phyloP scores from a whole-genome alignment of 2,797 vertebrate species.

The Phoeniculus purpureus region DNA sequence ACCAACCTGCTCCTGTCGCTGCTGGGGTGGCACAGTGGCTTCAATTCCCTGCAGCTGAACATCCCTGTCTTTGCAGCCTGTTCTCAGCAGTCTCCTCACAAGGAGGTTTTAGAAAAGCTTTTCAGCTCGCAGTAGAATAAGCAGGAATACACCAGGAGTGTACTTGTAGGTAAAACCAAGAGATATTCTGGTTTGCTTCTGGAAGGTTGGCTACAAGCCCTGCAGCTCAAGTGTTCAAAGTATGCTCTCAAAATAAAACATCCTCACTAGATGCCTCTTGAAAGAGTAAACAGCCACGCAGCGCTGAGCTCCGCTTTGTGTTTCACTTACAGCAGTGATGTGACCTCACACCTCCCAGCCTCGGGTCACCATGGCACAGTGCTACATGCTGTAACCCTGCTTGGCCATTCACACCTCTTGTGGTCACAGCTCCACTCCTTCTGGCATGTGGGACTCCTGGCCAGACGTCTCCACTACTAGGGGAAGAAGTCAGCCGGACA shows the following conservation, averaged over 20 bases:
- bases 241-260: constrained; percentile 6
- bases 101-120: neutral
- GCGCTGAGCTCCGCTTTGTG: neutral
- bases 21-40: neutral
- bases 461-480: constrained; percentile 1
- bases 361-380: too few relatives aligned
- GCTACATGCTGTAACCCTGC: constrained; percentile 5
- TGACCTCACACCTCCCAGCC: neutral
- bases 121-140: neutral
- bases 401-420: neutral
- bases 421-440: neutral
- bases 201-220: neutral
- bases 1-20: neutral
- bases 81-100: neutral
- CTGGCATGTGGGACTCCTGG: neutral
- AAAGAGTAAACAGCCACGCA: neutral
- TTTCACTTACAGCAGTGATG: neutral
- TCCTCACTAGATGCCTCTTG: neutral
- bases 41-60: neutral
- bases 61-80: neutral
- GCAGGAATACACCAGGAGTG: neutral
- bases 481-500: neutral
- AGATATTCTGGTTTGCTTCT: neutral
- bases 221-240: constrained; percentile 14
- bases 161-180: neutral